Evolutionary conservation across 2,888 invertebrate species (phyloP).

Genomic region (Sipha maydis): DNA sequence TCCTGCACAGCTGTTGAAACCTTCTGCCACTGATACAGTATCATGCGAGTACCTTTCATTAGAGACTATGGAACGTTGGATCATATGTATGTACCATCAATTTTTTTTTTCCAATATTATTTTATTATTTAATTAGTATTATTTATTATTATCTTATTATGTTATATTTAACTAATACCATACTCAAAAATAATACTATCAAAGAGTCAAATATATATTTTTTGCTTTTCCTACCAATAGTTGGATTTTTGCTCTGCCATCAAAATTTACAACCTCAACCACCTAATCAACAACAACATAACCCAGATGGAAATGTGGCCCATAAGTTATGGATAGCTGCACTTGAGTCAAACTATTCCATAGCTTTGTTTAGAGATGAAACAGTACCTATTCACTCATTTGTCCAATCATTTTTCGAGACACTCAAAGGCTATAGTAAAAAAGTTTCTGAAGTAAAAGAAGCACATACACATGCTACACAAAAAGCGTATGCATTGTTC

Average conservation of each 20-base stretch:
- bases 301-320: slow-evolving; percentile 67
- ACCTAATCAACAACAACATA: slow-evolving; percentile 73
- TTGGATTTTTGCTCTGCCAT: slow-evolving; percentile 92
- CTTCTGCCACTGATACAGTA: slow-evolving; percentile 94
- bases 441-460: slow-evolving; percentile 96
- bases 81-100: slow-evolving; percentile 75
- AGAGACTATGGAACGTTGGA: slow-evolving; percentile 96
- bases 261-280: slow-evolving; percentile 73
- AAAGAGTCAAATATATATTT: neutral
- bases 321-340: slow-evolving; percentile 92
- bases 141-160: neutral
- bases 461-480: slow-evolving; percentile 87
- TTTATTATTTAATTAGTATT: neutral
- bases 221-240: slow-evolving; percentile 66
- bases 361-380: slow-evolving; percentile 95
- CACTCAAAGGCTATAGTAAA: slow-evolving; percentile 93
- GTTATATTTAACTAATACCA: no score
- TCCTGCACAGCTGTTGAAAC: slow-evolving; percentile 92
- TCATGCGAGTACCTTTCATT: slow-evolving; percentile 97
- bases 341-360: slow-evolving; percentile 92
- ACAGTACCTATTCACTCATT: slow-evolving; percentile 95
- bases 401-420: slow-evolving; percentile 91
- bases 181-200: no score
- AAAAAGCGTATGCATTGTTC: slow-evolving; percentile 75
- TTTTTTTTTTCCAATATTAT: neutral